A percentile compares a stretch with the other conserved stretches of the same genome.
Conservation (phyloP, 2,888 invertebrate genomes). For the Ferdinandea cuprea region DNA sequence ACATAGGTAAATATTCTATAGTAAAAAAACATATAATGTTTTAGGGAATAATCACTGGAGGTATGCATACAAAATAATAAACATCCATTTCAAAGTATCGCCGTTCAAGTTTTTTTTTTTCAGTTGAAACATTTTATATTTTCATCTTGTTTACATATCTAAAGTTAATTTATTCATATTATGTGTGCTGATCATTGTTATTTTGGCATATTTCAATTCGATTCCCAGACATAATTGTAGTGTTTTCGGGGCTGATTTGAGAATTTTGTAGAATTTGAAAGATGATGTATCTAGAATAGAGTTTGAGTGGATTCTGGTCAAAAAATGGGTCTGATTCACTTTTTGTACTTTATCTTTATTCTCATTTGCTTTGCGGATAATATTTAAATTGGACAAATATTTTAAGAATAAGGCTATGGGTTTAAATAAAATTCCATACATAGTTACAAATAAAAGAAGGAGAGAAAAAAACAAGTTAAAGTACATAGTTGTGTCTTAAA, state of each 20-base stretch:
- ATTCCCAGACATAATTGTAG: constrained; percentile 69
- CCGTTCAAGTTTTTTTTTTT: constrained; percentile 7
- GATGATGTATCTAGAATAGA: constrained; percentile 74
- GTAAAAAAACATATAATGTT: background rate
- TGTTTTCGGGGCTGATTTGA: constrained; percentile 66
- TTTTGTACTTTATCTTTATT: constrained; percentile 39
- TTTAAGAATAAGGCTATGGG: background rate
- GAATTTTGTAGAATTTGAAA: constrained; percentile 74
- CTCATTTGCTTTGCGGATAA: background rate
- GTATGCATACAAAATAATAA: background rate
- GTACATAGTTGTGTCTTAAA: too few species aligned
- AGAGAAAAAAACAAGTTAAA: too few species aligned
- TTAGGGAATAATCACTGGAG: too few species aligned
- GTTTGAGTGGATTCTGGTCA: constrained; percentile 46
- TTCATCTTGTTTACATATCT: constrained; percentile 31
- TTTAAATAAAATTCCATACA: background rate
- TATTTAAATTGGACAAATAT: background rate
- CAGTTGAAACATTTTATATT: constrained; percentile 33
- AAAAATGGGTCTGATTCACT: constrained; percentile 49
- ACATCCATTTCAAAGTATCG: background rate
- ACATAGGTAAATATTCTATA: too few species aligned
- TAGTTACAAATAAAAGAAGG: too few species aligned
- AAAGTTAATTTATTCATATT: constrained; percentile 34
- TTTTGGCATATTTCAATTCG: constrained; percentile 62
- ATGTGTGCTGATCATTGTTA: constrained; percentile 52